Base-by-base conservation (phyloP, 2,888 invertebrate species). In the Calliopum simillimum region DNA sequence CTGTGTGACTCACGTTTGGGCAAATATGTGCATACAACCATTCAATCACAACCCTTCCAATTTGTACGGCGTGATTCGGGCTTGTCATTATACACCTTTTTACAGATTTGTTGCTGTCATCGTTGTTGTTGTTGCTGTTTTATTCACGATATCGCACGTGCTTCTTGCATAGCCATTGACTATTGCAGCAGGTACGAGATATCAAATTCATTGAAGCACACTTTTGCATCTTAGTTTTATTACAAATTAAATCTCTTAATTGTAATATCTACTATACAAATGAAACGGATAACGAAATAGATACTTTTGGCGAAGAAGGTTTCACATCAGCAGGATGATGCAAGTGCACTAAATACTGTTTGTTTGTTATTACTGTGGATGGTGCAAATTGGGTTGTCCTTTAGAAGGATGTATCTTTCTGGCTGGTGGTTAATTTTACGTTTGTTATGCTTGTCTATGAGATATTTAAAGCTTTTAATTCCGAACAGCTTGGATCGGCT, bases 231-330 rank as follows among this genome's bases (percentile, higher is more conserved):
- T 65, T 64, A 41, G 79, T 75, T 77, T 79, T 79, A 77, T 76
- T 79, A 76, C 78, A 80, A 82, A 82, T 80, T 81, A 81, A 82
- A 80, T 80, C 82, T 75, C 76, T 81, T 81, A 81, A 81, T 81
- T 81, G 82, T 75, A 78, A 82, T 81, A 82, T 81, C 81, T 79
- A 76, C 79, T 66, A 70, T 56, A 59, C 19, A n/a, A 49, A 59
- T 49, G 67, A 59, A 59, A 21, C 47, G 67, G 58, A 67, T 67
- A 67, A 59, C 67, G 67, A 67, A 67, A 67, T 58, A 58, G 58
- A 67, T 67, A 67, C 67, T 58, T 67, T 49, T 49, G 44, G 16
- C 44, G 3, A 49, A 33, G 21, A 12, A 21, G 19, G 43, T 44
- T 14, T n/a, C 14, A 8, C 8, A 33, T 33, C 63, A 19, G 23